A percentile compares a stretch with the other conserved stretches of the same genome.
phyloP scores from a whole-genome alignment of 2,797 vertebrate genomes.

The Cuniculus paca region DNA sequence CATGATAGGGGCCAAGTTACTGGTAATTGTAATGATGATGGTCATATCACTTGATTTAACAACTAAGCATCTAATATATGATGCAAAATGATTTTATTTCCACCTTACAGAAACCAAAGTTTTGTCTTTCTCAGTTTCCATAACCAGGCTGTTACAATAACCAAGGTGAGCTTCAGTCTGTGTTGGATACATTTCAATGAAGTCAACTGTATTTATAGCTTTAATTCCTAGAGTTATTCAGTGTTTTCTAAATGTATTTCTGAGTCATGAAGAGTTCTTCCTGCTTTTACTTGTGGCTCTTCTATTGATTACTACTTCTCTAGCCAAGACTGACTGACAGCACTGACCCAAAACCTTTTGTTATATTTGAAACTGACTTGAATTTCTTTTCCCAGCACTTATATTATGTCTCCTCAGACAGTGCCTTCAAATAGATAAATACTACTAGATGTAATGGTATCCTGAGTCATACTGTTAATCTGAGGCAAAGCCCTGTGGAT shows the following conservation, averaged over 20 bases:
- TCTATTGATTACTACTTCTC: constrained; percentile 34
- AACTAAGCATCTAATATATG: not conserved
- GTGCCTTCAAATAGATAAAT: constrained; percentile 14
- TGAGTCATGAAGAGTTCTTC: not conserved
- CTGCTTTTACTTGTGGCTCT: not conserved
- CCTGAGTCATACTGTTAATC: constrained; percentile 4
- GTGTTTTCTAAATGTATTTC: constrained; percentile 45
- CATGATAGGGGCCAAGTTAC: not conserved
- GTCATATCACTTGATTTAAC: constrained; percentile 35
- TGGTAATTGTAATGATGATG: not conserved
- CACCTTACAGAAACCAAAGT: constrained; percentile 10
- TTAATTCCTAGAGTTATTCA: constrained; percentile 3
- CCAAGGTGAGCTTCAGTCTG: not conserved
- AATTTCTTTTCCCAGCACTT: constrained; percentile 2
- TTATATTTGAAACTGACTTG: not conserved
- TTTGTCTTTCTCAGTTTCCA: not conserved
- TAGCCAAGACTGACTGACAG: not conserved
- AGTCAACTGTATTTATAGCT: not conserved
- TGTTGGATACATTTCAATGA: constrained; percentile 6
- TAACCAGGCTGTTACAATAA: not conserved
- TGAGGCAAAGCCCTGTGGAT: not conserved
- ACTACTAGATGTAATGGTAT: not conserved
- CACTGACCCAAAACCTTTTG: not conserved
- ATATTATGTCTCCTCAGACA: constrained; percentile 1
- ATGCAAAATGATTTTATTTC: constrained; percentile 19